These are phyloP conservation scores for Cathartes aura DNA, from an alignment of 2,113 vertebrate species.

Conservation along the genomic window DNA sequence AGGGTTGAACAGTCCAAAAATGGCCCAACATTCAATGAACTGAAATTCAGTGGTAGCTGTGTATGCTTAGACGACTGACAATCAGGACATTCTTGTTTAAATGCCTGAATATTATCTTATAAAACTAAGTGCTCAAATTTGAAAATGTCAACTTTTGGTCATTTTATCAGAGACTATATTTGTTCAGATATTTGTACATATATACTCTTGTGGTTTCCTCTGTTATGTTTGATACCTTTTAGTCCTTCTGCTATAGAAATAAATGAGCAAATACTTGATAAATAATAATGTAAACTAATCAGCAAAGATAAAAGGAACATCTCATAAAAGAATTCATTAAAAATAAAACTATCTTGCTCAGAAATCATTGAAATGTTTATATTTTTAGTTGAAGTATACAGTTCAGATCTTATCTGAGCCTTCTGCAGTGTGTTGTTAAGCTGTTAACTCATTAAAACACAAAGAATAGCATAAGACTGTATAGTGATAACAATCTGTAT, in stretches of 20 bases:
- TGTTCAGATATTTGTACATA: background rate
- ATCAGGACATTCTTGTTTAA: background rate
- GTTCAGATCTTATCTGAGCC: background rate
- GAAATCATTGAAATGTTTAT: background rate
- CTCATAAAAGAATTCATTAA: background rate
- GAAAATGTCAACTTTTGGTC: background rate
- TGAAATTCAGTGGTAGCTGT: background rate
- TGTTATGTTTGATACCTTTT: background rate
- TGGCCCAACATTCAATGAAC: rapidly evolving
- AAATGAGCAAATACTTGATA: background rate
- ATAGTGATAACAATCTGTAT: background rate
- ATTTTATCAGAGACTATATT: background rate
- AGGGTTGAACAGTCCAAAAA: background rate
- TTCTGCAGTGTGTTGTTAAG: background rate
- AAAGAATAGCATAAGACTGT: background rate
- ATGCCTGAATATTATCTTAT: background rate
- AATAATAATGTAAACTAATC: background rate
- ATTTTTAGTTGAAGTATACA: background rate
- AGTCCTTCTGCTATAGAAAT: background rate
- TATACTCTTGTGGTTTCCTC: background rate
- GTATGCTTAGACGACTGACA: background rate
- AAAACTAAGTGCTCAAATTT: background rate
- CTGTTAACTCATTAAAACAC: background rate
- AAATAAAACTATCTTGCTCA: background rate
- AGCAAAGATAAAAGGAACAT: background rate